Conservation (phyloP, 53 echinoderm and acorn worm species). For the Arbacia lixula region DNA sequence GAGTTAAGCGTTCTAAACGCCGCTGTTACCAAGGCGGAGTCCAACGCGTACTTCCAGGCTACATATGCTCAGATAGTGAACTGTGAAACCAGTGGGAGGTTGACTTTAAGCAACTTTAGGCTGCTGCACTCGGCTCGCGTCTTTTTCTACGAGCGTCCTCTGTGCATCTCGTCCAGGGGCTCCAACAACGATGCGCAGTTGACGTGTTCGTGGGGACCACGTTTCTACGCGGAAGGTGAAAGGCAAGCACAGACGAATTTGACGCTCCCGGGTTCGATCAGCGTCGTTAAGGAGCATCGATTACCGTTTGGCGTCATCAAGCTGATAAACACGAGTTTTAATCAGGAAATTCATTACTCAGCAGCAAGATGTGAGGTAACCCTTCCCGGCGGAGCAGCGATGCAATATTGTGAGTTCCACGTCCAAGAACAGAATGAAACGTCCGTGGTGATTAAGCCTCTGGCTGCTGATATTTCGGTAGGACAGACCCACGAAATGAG, state of each 20-base stretch:
- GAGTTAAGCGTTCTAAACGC: neutral
- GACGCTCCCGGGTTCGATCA: too few relatives aligned
- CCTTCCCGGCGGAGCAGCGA: neutral
- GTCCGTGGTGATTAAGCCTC: neutral
- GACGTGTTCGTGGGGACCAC: slow-evolving; percentile 19
- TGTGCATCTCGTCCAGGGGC: neutral
- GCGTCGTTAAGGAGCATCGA: too few relatives aligned
- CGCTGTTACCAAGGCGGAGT: neutral
- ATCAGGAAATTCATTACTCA: too few relatives aligned
- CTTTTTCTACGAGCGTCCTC: neutral
- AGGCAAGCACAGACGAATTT: too few relatives aligned
- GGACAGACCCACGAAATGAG: neutral
- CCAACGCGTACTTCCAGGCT: neutral
- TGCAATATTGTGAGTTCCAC: neutral
- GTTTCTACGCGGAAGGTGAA: too few relatives aligned
- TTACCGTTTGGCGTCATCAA: slow-evolving; percentile 3
- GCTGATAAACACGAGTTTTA: too few relatives aligned
- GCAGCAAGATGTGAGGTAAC: too few relatives aligned
- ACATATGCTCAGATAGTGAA: neutral
- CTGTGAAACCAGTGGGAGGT: neutral
- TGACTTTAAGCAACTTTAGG: too few relatives aligned
- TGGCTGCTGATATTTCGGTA: neutral
- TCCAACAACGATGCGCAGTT: neutral
- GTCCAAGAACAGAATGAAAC: neutral
- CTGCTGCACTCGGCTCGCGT: neutral